Percentiles rank a stretch among this genome's conserved stretches.
Conservation (phyloP, 2,797 vertebrate species). For the Ctenopoma kingsleyae region DNA sequence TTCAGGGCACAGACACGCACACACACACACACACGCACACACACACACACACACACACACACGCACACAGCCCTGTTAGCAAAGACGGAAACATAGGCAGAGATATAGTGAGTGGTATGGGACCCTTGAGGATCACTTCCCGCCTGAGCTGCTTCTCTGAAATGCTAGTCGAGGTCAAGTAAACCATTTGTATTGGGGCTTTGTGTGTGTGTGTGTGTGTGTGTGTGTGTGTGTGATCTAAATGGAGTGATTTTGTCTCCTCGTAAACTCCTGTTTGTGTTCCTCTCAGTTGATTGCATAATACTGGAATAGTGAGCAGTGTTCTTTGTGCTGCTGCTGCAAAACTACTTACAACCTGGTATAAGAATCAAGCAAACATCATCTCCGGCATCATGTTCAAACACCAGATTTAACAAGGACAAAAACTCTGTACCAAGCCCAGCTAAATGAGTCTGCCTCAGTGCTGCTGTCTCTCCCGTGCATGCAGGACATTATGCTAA, state of each 20-base stretch:
- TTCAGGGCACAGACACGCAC: conserved; percentile 62
- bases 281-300: conserved; percentile 57
- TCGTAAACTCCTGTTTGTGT: conserved; percentile 51
- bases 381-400: conserved; percentile 50
- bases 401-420: conserved; percentile 42
- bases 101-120: conserved; percentile 68
- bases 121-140: conserved; percentile 74
- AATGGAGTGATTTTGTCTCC: conserved; percentile 51
- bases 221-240: conserved; percentile 34
- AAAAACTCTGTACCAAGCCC: conserved; percentile 28
- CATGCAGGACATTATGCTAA: conserved; percentile 78
- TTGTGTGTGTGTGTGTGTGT: conserved; percentile 53
- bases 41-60: conserved; percentile 22
- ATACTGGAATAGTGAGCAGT: conserved; percentile 24
- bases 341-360: conserved; percentile 55
- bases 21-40: conserved; percentile 26
- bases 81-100: conserved; percentile 69
- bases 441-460: conserved; percentile 47
- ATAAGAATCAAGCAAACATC: conserved; percentile 58
- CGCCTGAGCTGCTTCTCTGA: conserved; percentile 69
- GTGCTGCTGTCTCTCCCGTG: conserved; percentile 60
- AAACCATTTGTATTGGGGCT: conserved; percentile 73
- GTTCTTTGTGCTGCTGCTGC: conserved; percentile 35
- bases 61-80: conserved; percentile 43
- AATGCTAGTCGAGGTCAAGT: conserved; percentile 72